phyloP scores from a whole-genome alignment of 2,113 vertebrate genomes.

The Camelus dromedarius region DNA sequence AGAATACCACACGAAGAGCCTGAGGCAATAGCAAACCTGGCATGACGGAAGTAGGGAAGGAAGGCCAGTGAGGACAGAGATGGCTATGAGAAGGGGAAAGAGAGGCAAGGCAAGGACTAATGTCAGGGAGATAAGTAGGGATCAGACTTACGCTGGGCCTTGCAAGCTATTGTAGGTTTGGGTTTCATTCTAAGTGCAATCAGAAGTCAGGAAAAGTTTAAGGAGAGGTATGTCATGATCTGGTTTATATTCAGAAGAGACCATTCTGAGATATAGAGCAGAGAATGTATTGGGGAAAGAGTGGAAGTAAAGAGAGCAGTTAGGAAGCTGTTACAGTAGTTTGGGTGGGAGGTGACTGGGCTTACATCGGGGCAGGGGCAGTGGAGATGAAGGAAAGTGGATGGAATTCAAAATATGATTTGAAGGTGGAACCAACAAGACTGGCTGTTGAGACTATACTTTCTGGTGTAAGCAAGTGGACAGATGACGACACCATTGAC shows the following conservation, averaged over 20 bases:
- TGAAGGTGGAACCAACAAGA: constrained; percentile 33
- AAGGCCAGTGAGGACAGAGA: not conserved
- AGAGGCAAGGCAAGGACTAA: not conserved
- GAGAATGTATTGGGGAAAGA: not conserved
- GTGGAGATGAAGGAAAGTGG: constrained; percentile 13
- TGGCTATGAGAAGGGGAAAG: not conserved
- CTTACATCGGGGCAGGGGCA: not conserved
- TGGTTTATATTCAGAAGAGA: constrained; percentile 24
- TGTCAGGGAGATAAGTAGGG: not conserved
- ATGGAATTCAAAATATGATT: not conserved
- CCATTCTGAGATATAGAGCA: not conserved
- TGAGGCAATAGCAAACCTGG: not conserved
- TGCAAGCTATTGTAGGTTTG: not conserved
- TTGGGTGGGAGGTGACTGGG: not conserved
- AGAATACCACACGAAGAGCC: not conserved
- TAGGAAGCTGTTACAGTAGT: not conserved
- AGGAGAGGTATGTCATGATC: not conserved
- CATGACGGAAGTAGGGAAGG: not conserved
- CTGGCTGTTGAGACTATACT: not conserved
- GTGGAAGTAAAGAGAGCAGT: not conserved
- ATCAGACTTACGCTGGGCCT: not conserved
- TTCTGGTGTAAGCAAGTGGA: constrained; percentile 46
- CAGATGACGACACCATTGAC: not conserved
- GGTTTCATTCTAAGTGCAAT: not conserved
- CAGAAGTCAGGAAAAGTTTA: not conserved